These are phyloP conservation scores for Sturnus vulgaris DNA, from an alignment of 2,113 vertebrate genomes.

Conservation along the genomic window DNA sequence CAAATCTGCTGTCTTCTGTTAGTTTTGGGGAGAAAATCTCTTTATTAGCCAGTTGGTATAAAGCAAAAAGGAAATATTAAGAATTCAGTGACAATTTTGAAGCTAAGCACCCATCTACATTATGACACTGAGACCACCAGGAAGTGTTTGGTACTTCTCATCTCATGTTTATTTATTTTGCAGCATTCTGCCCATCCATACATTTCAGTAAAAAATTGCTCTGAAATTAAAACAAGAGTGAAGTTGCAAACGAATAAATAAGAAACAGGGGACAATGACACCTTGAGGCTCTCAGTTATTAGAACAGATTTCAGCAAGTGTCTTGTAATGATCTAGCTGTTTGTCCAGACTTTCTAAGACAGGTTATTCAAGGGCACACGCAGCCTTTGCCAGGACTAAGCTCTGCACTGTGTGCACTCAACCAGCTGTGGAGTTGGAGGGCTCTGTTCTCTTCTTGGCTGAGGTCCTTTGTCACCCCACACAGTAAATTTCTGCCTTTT, in stretches of 20 bases:
- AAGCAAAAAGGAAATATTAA: not conserved
- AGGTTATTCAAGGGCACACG: not conserved
- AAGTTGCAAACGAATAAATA: not conserved
- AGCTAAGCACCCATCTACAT: not conserved
- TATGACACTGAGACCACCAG: not conserved
- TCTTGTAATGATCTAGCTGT: not conserved
- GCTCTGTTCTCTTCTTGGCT: not conserved
- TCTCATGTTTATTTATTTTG: not conserved
- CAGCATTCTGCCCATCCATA: not conserved
- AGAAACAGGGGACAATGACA: not conserved
- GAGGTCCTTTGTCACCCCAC: accelerated
- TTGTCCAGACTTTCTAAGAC: not conserved
- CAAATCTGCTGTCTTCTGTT: not conserved
- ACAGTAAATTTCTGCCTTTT: not conserved
- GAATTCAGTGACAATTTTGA: not conserved
- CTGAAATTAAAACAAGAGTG: not conserved
- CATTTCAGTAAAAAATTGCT: not conserved
- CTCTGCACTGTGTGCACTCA: not conserved
- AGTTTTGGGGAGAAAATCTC: not conserved
- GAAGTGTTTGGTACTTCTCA: not conserved
- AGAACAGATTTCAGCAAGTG: not conserved
- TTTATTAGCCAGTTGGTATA: not conserved
- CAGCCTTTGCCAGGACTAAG: not conserved
- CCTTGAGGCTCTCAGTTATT: not conserved
- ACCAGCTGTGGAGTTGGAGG: not conserved